Percentiles rank a stretch among this genome's conserved stretches.
These are phyloP conservation scores for Myiozetetes cayanensis DNA, from an alignment of 2,113 vertebrate genomes.

Conservation along the genomic window DNA sequence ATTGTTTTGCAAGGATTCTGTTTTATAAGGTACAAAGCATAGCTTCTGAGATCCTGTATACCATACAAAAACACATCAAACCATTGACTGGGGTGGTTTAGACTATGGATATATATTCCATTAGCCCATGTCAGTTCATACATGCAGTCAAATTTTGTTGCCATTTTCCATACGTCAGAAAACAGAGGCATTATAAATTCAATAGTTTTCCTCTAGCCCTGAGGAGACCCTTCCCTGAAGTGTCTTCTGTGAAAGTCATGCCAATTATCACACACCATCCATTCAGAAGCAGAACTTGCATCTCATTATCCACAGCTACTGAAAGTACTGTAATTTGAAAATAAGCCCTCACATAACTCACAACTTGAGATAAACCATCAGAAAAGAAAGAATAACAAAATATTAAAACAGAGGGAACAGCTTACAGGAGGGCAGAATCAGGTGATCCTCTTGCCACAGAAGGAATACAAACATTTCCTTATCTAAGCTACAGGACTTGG, in stretches of 20 bases:
- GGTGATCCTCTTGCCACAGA: background rate
- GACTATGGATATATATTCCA: accelerated
- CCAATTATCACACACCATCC: background rate
- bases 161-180: background rate
- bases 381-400: background rate
- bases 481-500: background rate
- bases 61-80: background rate
- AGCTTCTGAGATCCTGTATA: background rate
- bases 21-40: background rate
- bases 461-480: background rate
- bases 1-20: background rate
- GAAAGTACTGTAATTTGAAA: background rate
- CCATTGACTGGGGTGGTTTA: background rate
- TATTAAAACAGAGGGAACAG: background rate
- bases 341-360: background rate
- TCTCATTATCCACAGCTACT: background rate
- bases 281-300: background rate
- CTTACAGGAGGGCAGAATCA: background rate
- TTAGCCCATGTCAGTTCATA: background rate
- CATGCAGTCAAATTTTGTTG: background rate
- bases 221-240: background rate
- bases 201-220: background rate
- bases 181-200: background rate
- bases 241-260: background rate
- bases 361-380: background rate